Conservation (phyloP, 2,113 vertebrate genomes). For the Cyprinus carpio region DNA sequence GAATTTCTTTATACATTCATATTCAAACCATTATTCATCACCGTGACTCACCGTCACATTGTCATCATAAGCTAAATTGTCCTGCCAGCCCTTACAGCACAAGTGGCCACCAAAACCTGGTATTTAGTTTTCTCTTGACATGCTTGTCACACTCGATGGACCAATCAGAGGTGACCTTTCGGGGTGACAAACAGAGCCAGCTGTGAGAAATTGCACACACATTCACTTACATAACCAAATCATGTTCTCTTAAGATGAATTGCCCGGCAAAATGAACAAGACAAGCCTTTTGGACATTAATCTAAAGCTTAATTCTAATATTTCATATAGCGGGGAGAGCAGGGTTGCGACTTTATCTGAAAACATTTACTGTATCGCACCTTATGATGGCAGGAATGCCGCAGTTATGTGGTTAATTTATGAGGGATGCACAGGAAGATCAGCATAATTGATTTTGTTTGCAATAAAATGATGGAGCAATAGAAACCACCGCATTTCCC, state of each 20-base stretch:
- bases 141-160: slow-evolving; percentile 40
- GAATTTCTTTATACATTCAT: not conserved
- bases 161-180: slow-evolving; percentile 53
- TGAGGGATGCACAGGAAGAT: slow-evolving; percentile 5
- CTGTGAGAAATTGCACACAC: slow-evolving; percentile 48
- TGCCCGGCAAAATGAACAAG: slow-evolving; percentile 51
- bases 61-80: not conserved
- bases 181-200: slow-evolving; percentile 51
- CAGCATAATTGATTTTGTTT: slow-evolving; percentile 40
- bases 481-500: not conserved
- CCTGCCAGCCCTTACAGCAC: slow-evolving; percentile 8
- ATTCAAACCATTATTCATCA: not conserved
- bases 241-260: slow-evolving; percentile 57
- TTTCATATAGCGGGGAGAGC: slow-evolving; percentile 35
- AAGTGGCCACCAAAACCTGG: slow-evolving; percentile 24
- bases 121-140: slow-evolving; percentile 36
- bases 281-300: slow-evolving; percentile 58
- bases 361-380: not conserved
- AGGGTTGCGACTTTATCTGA: slow-evolving; percentile 19
- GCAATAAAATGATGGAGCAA: slow-evolving; percentile 28
- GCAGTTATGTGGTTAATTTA: slow-evolving; percentile 26
- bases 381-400: not conserved
- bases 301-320: slow-evolving; percentile 57
- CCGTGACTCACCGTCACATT: not conserved
- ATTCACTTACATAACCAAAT: slow-evolving; percentile 55